Conservation (phyloP, 1,140 invertebrate species). For the Platorchestia sp. region DNA sequence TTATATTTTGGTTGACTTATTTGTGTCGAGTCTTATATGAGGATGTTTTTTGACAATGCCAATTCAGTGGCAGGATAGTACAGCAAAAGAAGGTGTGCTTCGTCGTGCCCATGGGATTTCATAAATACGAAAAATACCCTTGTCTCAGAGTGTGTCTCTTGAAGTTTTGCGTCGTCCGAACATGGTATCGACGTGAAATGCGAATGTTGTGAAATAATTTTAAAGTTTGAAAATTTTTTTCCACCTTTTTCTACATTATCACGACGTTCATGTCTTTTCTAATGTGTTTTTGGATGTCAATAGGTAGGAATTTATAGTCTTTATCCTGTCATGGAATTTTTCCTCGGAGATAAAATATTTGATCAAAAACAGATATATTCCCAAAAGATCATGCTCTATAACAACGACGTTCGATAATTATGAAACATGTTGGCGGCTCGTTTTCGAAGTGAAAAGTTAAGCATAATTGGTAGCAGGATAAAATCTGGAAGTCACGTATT, state of each 20-base stretch:
- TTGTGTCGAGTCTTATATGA: background rate
- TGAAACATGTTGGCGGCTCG: background rate
- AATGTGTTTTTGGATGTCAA: too few relatives aligned
- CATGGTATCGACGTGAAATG: background rate
- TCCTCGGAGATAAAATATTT: too few relatives aligned
- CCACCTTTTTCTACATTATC: too few relatives aligned
- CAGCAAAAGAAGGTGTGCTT: background rate
- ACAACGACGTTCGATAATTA: too few relatives aligned
- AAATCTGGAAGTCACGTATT: background rate
- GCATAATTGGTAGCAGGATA: background rate
- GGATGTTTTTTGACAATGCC: background rate
- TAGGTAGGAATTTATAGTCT: too few relatives aligned
- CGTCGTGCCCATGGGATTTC: background rate
- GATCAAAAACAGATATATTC: too few relatives aligned
- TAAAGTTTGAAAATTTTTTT: too few relatives aligned
- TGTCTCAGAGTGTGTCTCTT: background rate
- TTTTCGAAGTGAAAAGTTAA: background rate
- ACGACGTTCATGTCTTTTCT: too few relatives aligned
- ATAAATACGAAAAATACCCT: background rate
- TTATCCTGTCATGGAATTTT: too few relatives aligned
- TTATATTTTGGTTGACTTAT: background rate
- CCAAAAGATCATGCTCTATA: too few relatives aligned
- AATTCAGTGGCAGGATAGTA: background rate
- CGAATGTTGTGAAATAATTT: too few relatives aligned
- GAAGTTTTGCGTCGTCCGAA: too few relatives aligned